Conservation (phyloP, 2,888 invertebrate species). For the Serripes groenlandicus region DNA sequence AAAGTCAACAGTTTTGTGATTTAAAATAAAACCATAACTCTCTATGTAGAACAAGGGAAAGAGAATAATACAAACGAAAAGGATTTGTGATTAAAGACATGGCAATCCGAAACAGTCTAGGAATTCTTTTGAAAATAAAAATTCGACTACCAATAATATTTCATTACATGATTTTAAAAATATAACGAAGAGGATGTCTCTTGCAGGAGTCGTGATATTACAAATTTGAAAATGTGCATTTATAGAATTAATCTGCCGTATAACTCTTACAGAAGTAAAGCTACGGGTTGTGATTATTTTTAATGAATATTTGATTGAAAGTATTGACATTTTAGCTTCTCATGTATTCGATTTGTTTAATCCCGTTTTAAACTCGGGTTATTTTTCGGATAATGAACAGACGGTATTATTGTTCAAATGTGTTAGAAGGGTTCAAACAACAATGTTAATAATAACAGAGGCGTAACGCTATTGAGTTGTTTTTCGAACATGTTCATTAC, state of each 20-base stretch:
- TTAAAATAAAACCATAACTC: neutral
- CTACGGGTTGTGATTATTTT: conserved; percentile 8
- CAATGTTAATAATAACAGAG: conserved; percentile 33
- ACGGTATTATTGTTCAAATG: conserved; percentile 31
- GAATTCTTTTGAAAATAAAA: conserved; percentile 16
- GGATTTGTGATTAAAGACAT: neutral
- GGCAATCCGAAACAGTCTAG: conserved; percentile 12
- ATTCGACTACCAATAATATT: neutral
- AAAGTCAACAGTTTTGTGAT: neutral
- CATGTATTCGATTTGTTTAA: conserved; percentile 37
- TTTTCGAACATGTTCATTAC: conserved; percentile 29
- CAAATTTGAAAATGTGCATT: neutral
- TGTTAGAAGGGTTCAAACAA: conserved; percentile 17
- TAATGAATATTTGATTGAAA: conserved; percentile 31
- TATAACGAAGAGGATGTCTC: conserved; percentile 6
- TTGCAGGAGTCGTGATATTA: conserved; percentile 3
- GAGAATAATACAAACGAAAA: neutral
- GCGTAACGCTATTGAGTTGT: conserved; percentile 21
- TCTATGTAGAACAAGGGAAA: conserved; percentile 1
- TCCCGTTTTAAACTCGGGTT: conserved; percentile 11
- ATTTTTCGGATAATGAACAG: conserved; percentile 33
- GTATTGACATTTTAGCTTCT: conserved; percentile 19
- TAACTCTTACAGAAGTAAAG: neutral
- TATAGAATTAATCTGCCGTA: neutral
- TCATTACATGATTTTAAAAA: neutral